Base-by-base conservation (phyloP, 2,113 vertebrate species). In the Rhinoptilus africanus region DNA sequence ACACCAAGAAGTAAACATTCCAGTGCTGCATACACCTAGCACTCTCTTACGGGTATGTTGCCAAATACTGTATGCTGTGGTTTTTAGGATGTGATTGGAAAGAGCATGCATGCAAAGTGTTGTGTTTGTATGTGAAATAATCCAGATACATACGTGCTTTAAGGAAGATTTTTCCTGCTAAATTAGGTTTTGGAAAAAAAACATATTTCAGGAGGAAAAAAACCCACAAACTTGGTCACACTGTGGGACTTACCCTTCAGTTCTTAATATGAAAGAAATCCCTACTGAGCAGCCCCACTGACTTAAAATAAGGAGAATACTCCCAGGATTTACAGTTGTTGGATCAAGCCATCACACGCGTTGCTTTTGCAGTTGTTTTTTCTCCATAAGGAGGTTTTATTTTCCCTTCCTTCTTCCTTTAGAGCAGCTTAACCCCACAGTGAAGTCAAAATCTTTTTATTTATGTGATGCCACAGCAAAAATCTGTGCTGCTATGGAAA, bases 361-460 rank as follows among this genome's bases (percentile, higher is more conserved):
- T 63, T 85, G 69, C 67, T 69, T 85, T 62, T 90, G 26, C 41
- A 75, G 27, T 62, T 91, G 34, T 88, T 92, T 85, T 64, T 85
- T 47, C 78, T 59, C 57, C 73, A 43, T 72, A 77, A 94, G 81
- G 62, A 56, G n/a, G 6, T 80, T 86, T 82, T 89, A 17, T 82
- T 89, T 87, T 68, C 68, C 81, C 63, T 93, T 47, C 41, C 48
- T 89, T 63, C 53, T 93, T 35, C 43, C 43, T 87, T 83, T 39
- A 83, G 22, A 83, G 64, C 37, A 89, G 74, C 63, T 96, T 96
- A 95, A 91, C 80, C 88, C 62, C 73, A 81, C 34, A 97, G 47
- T 10, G 54, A 94, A 95, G 57, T 78, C 83, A 94, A 97, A 96
- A 71, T 77, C 45, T 67, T 94, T 92, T 56, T 68, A 67, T 47